Evolutionary conservation across 2,113 vertebrate species (phyloP).

Genomic region (Xiphophorus couchianus): DNA sequence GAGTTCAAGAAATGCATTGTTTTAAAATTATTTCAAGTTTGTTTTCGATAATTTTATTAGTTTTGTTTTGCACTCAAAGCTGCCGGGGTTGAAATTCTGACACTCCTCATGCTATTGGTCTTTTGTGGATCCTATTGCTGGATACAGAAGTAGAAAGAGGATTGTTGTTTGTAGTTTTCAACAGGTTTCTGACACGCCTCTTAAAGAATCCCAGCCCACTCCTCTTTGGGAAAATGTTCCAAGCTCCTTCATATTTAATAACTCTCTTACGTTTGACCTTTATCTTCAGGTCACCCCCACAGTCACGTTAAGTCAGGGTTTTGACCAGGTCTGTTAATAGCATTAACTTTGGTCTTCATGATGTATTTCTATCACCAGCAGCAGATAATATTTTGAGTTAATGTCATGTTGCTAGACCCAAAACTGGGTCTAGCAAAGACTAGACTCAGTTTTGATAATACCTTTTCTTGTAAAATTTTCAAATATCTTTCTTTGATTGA

Average conservation of each 20-base stretch:
- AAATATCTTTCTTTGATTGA: too few relatives aligned
- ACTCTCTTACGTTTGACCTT: not conserved
- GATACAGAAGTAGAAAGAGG: not conserved
- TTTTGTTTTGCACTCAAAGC: too few relatives aligned
- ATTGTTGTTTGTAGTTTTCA: not conserved
- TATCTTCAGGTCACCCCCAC: too few relatives aligned
- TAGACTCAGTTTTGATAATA: not conserved
- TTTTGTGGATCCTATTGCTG: not conserved
- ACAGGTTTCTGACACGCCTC: not conserved
- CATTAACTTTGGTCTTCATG: not conserved
- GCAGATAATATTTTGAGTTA: not conserved
- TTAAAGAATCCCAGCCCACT: not conserved
- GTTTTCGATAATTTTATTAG: not conserved
- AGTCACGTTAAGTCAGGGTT: not conserved
- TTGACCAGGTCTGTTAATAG: not conserved
- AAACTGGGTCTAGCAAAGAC: not conserved
- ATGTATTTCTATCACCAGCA: not conserved
- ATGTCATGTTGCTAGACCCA: not conserved
- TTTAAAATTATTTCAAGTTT: not conserved
- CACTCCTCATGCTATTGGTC: too few relatives aligned
- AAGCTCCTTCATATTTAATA: not conserved
- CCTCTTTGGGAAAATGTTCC: not conserved
- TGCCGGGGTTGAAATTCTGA: too few relatives aligned
- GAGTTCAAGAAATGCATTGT: not conserved
- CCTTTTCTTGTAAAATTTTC: too few relatives aligned